A percentile compares a stretch with the other conserved stretches of the same genome.
Conservation (phyloP, 2,888 invertebrate species). For the Drosophila peninsularis region DNA sequence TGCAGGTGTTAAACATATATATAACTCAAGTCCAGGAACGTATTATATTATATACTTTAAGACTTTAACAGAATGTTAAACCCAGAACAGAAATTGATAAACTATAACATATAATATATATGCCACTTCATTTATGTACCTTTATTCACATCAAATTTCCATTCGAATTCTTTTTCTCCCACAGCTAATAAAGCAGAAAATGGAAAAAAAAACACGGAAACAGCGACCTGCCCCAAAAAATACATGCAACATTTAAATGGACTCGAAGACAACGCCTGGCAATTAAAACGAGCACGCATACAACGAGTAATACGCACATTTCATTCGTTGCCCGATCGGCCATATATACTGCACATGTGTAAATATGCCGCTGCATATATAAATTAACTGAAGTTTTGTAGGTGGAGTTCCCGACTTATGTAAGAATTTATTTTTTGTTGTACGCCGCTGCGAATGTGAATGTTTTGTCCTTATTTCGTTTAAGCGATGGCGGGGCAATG, state of each 20-base stretch:
- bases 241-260: slow-evolving; percentile 36
- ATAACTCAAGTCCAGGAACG: too few relatives aligned
- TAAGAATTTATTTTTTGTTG: slow-evolving; percentile 72
- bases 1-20: too few relatives aligned
- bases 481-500: slow-evolving; percentile 55
- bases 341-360: slow-evolving; percentile 6
- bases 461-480: slow-evolving; percentile 20
- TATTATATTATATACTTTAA: too few relatives aligned
- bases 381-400: slow-evolving; percentile 44
- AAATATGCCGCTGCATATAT: slow-evolving; percentile 32
- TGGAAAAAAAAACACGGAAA: neutral
- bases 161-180: neutral
- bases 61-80: neutral
- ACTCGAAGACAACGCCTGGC: slow-evolving; percentile 45
- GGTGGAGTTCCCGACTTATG: slow-evolving; percentile 77
- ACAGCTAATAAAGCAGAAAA: neutral
- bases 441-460: slow-evolving; percentile 8
- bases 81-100: neutral
- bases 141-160: neutral
- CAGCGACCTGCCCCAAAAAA: slow-evolving; percentile 40
- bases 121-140: neutral
- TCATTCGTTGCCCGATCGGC: slow-evolving; percentile 68
- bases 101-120: neutral
- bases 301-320: slow-evolving; percentile 49
- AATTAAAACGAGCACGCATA: slow-evolving; percentile 63